A percentile compares a stretch with the other conserved stretches of the same genome.
Evolutionary conservation across 2,888 invertebrate genomes (phyloP).

Genomic region (Oscheius sp.): DNA sequence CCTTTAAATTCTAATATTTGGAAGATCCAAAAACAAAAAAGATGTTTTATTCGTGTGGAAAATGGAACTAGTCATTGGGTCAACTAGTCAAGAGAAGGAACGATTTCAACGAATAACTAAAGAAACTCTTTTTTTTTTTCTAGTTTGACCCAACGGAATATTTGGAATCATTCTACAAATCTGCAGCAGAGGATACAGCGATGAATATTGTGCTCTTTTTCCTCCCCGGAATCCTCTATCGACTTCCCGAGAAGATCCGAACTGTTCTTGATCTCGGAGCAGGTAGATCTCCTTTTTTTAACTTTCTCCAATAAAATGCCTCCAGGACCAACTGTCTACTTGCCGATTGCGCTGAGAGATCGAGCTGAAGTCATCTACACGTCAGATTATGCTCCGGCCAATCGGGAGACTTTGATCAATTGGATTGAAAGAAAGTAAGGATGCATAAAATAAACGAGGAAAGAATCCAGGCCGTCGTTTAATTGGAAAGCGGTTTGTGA

Average conservation of each 20-base stretch:
- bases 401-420: constrained; percentile 54
- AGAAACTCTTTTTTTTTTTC: constrained; percentile 18
- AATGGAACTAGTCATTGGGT: too few relatives aligned
- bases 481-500: constrained; percentile 67
- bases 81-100: too few relatives aligned
- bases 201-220: constrained; percentile 69
- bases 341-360: constrained; percentile 63
- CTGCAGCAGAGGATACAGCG: constrained; percentile 65
- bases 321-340: constrained; percentile 60
- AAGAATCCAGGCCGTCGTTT: constrained; percentile 44
- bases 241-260: constrained; percentile 62
- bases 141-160: constrained; percentile 67
- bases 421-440: constrained; percentile 61
- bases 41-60: too few relatives aligned
- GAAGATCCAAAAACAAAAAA: too few relatives aligned
- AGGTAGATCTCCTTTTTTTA: constrained; percentile 34
- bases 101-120: neutral
- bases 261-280: constrained; percentile 66
- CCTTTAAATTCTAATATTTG: too few relatives aligned
- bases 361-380: constrained; percentile 62
- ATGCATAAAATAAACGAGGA: neutral
- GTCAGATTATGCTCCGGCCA: constrained; percentile 67
- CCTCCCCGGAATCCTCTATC: constrained; percentile 68
- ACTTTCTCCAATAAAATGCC: neutral
- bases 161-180: constrained; percentile 65